These are phyloP conservation scores for Endotricha flammealis DNA, from an alignment of 2,888 invertebrate species.

Conservation along the genomic window DNA sequence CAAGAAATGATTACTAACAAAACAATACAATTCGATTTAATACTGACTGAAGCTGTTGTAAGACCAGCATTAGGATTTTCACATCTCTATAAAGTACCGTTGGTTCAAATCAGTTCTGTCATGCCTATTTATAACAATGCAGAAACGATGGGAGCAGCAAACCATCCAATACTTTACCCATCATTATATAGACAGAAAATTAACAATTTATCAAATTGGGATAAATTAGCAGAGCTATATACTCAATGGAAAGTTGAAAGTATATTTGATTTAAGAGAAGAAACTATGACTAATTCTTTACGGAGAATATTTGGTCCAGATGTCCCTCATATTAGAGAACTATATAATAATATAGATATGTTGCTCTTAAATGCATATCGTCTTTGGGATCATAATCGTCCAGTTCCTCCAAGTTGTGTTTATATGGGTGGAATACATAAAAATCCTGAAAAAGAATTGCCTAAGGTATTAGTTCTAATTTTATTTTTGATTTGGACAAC, in stretches of 20 bases:
- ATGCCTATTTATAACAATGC: conserved; percentile 22
- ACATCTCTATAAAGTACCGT: conserved; percentile 28
- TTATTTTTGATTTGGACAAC: no score
- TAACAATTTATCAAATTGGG: conserved; percentile 23
- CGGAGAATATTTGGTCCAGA: conserved; percentile 19
- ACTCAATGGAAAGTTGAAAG: conserved; percentile 11
- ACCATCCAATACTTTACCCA: conserved; percentile 34
- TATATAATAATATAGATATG: conserved; percentile 38
- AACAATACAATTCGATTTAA: conserved; percentile 21
- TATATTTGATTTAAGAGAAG: background rate
- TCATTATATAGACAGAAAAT: conserved; percentile 18
- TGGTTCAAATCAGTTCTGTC: conserved; percentile 32
- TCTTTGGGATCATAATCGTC: conserved; percentile 40
- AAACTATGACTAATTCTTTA: conserved; percentile 19
- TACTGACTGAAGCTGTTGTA: conserved; percentile 22
- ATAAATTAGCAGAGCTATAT: conserved; percentile 20
- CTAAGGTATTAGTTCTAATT: conserved; percentile 32
- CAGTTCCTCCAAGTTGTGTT: conserved; percentile 46
- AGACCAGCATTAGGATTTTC: conserved; percentile 20
- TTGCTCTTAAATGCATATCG: conserved; percentile 54
- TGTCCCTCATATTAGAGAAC: conserved; percentile 21
- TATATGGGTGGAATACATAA: conserved; percentile 54
- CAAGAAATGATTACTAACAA: conserved; percentile 14
- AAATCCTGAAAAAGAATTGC: conserved; percentile 36
- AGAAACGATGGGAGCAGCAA: conserved; percentile 27